Evolutionary conservation across 1,140 invertebrate genomes (phyloP).

Genomic region (Zaprionus nigranus): DNA sequence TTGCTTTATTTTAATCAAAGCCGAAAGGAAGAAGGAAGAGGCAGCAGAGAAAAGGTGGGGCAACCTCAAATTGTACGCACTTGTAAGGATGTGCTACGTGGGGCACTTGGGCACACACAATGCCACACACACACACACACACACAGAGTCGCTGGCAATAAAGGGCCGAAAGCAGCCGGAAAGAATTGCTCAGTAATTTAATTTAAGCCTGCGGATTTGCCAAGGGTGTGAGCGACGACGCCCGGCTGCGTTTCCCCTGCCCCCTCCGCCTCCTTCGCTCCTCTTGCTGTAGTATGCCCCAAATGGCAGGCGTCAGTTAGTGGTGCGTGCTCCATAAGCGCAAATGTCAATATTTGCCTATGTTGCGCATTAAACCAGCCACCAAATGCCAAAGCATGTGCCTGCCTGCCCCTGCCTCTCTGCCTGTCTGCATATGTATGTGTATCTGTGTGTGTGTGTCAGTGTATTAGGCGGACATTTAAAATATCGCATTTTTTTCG

Average conservation of each 20-base stretch:
- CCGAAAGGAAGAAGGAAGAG: slow-evolving; percentile 35
- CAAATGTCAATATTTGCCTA: slow-evolving; percentile 80
- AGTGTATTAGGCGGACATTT: slow-evolving; percentile 50
- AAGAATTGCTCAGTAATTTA: slow-evolving; percentile 81
- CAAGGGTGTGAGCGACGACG: background rate
- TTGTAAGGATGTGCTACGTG: slow-evolving; percentile 59
- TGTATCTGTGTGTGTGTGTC: slow-evolving; percentile 10
- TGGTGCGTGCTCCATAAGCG: slow-evolving; percentile 76
- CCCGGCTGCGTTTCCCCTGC: background rate
- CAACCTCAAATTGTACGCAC: slow-evolving; percentile 63
- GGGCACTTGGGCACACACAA: slow-evolving; percentile 59
- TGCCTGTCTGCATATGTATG: background rate
- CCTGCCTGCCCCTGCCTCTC: background rate
- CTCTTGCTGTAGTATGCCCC: slow-evolving; percentile 1
- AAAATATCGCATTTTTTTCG: slow-evolving; percentile 47
- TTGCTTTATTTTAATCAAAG: slow-evolving; percentile 82
- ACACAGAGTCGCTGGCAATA: slow-evolving; percentile 18
- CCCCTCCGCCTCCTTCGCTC: background rate
- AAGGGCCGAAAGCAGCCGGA: slow-evolving; percentile 64
- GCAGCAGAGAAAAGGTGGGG: background rate
- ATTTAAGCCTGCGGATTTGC: slow-evolving; percentile 64
- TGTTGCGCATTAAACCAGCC: slow-evolving; percentile 62
- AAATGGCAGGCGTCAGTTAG: slow-evolving; percentile 59
- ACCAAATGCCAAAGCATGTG: slow-evolving; percentile 69
- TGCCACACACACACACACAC: slow-evolving; percentile 9